Base-by-base conservation (phyloP, 2,797 vertebrate genomes). In the Sciurus carolinensis region DNA sequence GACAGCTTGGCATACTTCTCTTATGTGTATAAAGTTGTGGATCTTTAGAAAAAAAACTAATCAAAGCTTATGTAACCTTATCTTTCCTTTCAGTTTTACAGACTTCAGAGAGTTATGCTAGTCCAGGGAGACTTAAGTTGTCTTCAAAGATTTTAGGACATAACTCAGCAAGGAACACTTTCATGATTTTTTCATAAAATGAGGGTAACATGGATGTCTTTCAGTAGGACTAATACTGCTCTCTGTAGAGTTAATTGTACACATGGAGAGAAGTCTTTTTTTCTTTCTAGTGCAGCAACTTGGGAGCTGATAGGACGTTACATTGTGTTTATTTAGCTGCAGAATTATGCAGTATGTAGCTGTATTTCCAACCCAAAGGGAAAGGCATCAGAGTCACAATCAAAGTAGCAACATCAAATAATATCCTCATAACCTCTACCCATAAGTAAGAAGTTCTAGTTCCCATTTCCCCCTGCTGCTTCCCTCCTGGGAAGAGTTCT, bases 61-160 rank as follows among this genome's bases (percentile, higher is more conserved):
- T 88, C 69, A 91, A 97, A 96, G n/a, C 42, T 96, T 94, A 36
- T 17, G 22, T 33, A 95, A 96, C 95, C 96, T 97, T 97, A 92
- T 72, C 3, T 93, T 97, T 97, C 59, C 0, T 0, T 96, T 67
- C 44, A 11, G 36, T 95, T 97, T 97, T 88, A 96, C 59, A 95
- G 33, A 91, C 47, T 92, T 95, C 42, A 97, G 86, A 93, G 36
- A 95, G 81, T 94, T 95, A 59, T 85, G 52, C 79, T 75, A 97
- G 47, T 89, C 91, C 91, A 92, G 79, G 93, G 97, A 98, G 87
- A 95, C 71, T 83, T 75, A 95, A 80, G 15, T 97, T 97, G 44
- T 95, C 94, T 98, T 98, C 94, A 96, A 97, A 98, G 77, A 64
- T 96, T 97, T 97, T 71, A 76, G 66, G 94, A 33, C n/a, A 71